Evolutionary conservation across 1,140 invertebrate genomes (phyloP), one percentile per base, ranked within the genome.

Genomic region (Holotrichia oblita): DNA sequence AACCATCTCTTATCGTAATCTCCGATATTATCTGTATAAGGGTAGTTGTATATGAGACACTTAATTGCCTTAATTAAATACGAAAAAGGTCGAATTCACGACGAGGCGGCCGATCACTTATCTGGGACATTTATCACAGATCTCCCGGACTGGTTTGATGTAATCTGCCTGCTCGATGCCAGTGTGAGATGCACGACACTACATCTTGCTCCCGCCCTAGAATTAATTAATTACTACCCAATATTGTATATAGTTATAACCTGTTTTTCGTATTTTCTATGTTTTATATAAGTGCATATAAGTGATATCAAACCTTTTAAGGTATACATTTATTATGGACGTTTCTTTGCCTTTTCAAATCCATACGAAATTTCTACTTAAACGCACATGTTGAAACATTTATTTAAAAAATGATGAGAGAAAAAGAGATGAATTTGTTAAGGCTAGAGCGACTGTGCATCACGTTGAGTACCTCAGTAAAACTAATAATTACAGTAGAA

Each of bases 1-100:
- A 81, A 42, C 77, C 78, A 81, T 78, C 77, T 77, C 82, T 81
- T 81, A 80, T 81, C 81, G 79, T 77, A 78, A 80, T 80, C 81
- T 77, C 42, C 76, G 81, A 82, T 82, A 79, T 78, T 80, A 82
- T 82, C 81, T 79, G 73, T 74, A 74, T 73, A 75, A 80, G 82
- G 83, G 81, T 84, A 78, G 84, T 83, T 83, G 84, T 84, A 83
- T 83, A 83, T 85, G 83, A 81, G 82, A 82, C 82, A 81, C 84
- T 85, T 85, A 85, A 85, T 85, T 85, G 84, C 84, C 81, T 85
- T 85, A 85, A 85, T 85, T 84, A 85, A 85, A 84, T 84, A 85
- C 84, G 78, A 81, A 83, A 84, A 85, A 85, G 81, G 80, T 83
- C 80, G 81, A 83, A 84, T 79, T 81, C 82, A 79, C 81, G 78